Evolutionary conservation across 1,140 invertebrate species (phyloP), one percentile per base, ranked within the genome.

Genomic region (Stenopsyche tienmushanensis): DNA sequence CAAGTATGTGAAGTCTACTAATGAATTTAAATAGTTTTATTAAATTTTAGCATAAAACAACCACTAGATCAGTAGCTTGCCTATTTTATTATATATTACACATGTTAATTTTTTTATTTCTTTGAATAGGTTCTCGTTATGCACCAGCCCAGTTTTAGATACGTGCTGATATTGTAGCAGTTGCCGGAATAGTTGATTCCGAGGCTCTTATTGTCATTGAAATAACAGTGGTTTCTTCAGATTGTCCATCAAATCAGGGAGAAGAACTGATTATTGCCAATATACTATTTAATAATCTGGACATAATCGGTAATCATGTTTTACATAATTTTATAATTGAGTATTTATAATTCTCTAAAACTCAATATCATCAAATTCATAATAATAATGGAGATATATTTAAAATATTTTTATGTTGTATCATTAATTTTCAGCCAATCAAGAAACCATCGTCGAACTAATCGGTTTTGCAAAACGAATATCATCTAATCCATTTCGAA

Each of bases 401-500:
- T 34, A 13, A 5, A 5, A 34, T 7, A 7, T 34, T 7, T 34
- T 34, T 57, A 2, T 15, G 20, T 21, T 42, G 18, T 57, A n/a
- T n/a, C n/a, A n/a, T n/a, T 15, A 58, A 3, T 69, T 78, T 81
- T 21, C 71, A 88, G 95, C 94, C 0, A 97, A 97, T 80, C 94
- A 96, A 76, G 93, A 96, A 76, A 98, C 96, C 0, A 90, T 97
- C 70, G 89, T 97, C 1, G 95, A 98, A 76, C 77, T 98, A 25
- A 84, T 96, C 47, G 90, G 91, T 20, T 97, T 98, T 74, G 84
- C 88, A 0, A 89, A 88, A 60, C 83, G 91, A 44, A 84, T 92
- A 24, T 85, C 69, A 9, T 60, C 55, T 23, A 49, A 21, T 57
- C 26, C 69, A 55, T 44, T 47, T 47, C 21, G 24, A 17, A 47